These are phyloP conservation scores for Helarctos malayanus DNA, from an alignment of 2,797 vertebrate species.

Conservation along the genomic window DNA sequence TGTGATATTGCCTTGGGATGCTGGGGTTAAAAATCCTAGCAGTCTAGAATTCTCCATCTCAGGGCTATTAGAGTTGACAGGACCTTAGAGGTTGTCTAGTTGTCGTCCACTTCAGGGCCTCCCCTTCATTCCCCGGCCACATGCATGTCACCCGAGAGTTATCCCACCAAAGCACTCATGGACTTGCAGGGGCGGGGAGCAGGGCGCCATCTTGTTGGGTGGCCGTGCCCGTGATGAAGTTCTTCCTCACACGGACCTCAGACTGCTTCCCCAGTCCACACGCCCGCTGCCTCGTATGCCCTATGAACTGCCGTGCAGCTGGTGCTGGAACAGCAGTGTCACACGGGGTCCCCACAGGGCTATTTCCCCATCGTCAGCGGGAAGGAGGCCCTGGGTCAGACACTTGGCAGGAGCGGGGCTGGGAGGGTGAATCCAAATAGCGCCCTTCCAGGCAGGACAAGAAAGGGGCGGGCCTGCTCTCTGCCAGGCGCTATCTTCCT, in stretches of 20 bases:
- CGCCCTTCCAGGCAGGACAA: fast-evolving
- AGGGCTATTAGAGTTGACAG: not conserved
- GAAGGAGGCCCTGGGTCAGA: not conserved
- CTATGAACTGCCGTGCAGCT: not conserved
- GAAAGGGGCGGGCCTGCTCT: not conserved
- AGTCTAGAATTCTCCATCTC: not conserved
- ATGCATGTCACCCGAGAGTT: not conserved
- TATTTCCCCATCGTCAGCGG: not conserved
- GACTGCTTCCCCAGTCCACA: fast-evolving
- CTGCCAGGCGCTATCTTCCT: not conserved
- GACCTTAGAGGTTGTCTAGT: not conserved
- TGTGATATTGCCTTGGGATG: not conserved
- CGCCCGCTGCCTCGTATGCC: not conserved
- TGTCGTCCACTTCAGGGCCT: not conserved
- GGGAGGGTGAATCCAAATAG: fast-evolving
- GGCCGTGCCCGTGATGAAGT: not conserved
- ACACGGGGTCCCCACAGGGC: not conserved
- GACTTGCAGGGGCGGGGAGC: not conserved
- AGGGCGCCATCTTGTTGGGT: not conserved
- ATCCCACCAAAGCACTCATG: fast-evolving
- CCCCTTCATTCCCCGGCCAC: fast-evolving
- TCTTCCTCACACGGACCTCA: not conserved
- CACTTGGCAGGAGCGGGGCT: not conserved
- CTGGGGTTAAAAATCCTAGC: not conserved
- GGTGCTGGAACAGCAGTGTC: not conserved